Conservation (phyloP, 2,888 invertebrate genomes). For the Thecocarcelia acutangulata region DNA sequence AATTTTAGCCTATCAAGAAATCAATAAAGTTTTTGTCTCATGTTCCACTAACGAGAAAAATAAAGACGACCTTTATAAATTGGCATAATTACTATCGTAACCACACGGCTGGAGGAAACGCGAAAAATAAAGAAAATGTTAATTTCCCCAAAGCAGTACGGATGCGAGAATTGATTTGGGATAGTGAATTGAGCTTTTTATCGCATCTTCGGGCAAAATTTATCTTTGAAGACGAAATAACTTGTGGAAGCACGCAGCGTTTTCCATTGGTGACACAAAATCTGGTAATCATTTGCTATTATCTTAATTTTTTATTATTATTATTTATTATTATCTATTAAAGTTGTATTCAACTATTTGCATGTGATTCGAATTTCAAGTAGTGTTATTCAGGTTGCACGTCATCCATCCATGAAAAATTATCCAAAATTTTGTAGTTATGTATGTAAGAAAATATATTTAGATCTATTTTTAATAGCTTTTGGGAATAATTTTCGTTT, state of each 20-base stretch:
- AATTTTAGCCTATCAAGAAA: neutral
- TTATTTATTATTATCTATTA: too few relatives aligned
- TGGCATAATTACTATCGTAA: slow-evolving; percentile 68
- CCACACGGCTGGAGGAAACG: slow-evolving; percentile 56
- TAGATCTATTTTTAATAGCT: too few relatives aligned
- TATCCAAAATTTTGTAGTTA: too few relatives aligned
- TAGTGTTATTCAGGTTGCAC: too few relatives aligned
- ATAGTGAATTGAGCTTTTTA: slow-evolving; percentile 68
- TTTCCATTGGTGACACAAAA: slow-evolving; percentile 64
- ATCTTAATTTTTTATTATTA: too few relatives aligned
- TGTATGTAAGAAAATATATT: too few relatives aligned
- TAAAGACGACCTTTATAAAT: slow-evolving; percentile 56
- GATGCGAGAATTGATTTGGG: slow-evolving; percentile 71
- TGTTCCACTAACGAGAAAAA: slow-evolving; percentile 68
- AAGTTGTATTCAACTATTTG: too few relatives aligned
- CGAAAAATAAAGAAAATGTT: slow-evolving; percentile 7
- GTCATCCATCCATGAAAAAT: too few relatives aligned
- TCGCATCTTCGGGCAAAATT: slow-evolving; percentile 61
- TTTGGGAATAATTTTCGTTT: too few relatives aligned
- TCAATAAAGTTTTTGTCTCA: slow-evolving; percentile 48
- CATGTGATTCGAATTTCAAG: too few relatives aligned
- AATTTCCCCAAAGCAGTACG: slow-evolving; percentile 65
- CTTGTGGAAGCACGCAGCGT: slow-evolving; percentile 60
- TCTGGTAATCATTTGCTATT: slow-evolving; percentile 27
- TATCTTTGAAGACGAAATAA: slow-evolving; percentile 53